Evolutionary conservation across 2,888 invertebrate species (phyloP).

Genomic region (Leucophenga maculata): DNA sequence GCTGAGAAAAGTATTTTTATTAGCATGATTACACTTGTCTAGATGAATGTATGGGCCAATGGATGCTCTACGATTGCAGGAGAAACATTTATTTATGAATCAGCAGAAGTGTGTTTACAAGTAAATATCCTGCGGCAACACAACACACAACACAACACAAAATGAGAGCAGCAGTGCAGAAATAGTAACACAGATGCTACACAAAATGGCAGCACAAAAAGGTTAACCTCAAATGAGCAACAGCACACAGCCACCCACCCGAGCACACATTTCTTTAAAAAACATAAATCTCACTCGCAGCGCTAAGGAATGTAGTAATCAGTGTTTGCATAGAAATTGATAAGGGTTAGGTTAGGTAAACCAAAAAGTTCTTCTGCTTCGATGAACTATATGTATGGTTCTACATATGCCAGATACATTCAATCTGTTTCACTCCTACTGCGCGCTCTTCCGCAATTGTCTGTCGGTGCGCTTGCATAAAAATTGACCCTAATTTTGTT

Average conservation of each 20-base stretch:
- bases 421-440: background rate
- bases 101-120: slow-evolving; percentile 1
- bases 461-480: background rate
- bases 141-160: background rate
- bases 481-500: slow-evolving; percentile 20
- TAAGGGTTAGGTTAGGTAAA: slow-evolving; percentile 12
- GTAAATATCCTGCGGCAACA: background rate
- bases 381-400: background rate
- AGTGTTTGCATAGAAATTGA: slow-evolving; percentile 21
- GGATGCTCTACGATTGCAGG: background rate
- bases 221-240: slow-evolving; percentile 12
- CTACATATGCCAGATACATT: slow-evolving; percentile 8
- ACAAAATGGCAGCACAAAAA: background rate
- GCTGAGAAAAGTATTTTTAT: slow-evolving; percentile 24
- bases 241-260: background rate
- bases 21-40: slow-evolving; percentile 27
- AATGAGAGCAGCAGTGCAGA: background rate
- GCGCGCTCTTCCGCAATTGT: background rate
- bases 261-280: background rate
- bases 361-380: slow-evolving; percentile 3
- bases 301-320: slow-evolving; percentile 2
- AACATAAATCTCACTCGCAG: slow-evolving; percentile 11
- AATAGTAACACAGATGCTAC: background rate
- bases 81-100: background rate
- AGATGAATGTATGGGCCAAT: background rate